Base-by-base conservation (phyloP, 2,888 invertebrate genomes). In the Neoscelio sp. region DNA sequence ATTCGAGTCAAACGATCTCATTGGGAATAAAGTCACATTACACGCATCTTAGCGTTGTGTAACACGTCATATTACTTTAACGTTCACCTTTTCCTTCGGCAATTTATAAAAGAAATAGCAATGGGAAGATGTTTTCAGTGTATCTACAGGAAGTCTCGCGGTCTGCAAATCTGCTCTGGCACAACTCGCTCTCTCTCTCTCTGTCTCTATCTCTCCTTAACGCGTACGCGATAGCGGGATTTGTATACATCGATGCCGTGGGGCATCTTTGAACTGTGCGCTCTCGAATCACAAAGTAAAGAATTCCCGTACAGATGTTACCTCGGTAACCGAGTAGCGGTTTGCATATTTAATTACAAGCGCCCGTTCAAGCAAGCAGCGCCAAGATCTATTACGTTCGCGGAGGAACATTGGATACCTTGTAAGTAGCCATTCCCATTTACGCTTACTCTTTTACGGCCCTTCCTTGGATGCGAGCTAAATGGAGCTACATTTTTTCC, bases 341-440 rank as follows among this genome's bases (percentile, higher is more conserved):
- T 85, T 85, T 85, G 85, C 86, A 87, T 86, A 84, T 85, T 86
- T 86, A 86, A 86, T 85, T 87, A 84, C 83, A 73, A 46, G 62
- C 48, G 52, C 17, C 54, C 56, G 67, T 73, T 68, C 56, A 38
- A 70, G 50, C 64, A 42, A 52, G 70, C 33, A 58, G 46, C 70
- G 75, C 68, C 35, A 52, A 64, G 64, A 79, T 75, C 35, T 70
- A 76, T 76, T 75, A 44, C 68, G 68, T 42, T 40, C 17, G 33
- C 38, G 28, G 33, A 54, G 48, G 12, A 75, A 60, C 60, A 52
- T 44, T 60, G 68, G 68, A 62, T 62, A 64, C 33, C 48, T 56
- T 42, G 62, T 64, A 68, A 76, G 76, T 76, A 70, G 68, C 68
- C 64, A 30, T 60, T 65, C 35, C 60, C 68, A 76, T 76, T 76